These are phyloP conservation scores for Spondyliosoma cantharus DNA, from an alignment of 2,797 vertebrate species.

Conservation along the genomic window DNA sequence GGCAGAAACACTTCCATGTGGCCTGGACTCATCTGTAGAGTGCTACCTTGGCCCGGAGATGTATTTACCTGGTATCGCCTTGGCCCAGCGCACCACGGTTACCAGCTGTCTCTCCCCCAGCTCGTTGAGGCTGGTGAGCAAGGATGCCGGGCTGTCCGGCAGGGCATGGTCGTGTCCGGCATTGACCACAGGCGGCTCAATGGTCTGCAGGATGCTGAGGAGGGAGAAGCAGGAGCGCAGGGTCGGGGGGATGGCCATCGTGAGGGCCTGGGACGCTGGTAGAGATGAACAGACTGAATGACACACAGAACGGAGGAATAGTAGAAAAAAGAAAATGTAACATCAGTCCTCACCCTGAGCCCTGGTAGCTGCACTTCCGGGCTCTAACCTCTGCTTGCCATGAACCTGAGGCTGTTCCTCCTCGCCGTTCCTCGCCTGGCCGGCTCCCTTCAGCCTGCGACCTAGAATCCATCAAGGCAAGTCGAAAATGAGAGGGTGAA, in stretches of 20 bases:
- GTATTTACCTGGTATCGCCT: slow-evolving; percentile 91
- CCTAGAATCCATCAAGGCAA: slow-evolving; percentile 54
- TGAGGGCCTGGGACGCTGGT: slow-evolving; percentile 68
- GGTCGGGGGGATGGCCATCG: slow-evolving; percentile 61
- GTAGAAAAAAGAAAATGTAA: background rate
- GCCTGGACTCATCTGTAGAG: background rate
- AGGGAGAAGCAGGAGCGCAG: slow-evolving; percentile 86
- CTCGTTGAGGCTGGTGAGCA: slow-evolving; percentile 94
- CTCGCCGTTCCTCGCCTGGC: slow-evolving; percentile 64
- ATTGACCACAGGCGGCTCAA: slow-evolving; percentile 88
- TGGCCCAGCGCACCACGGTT: slow-evolving; percentile 95
- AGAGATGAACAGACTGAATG: background rate
- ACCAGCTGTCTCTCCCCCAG: slow-evolving; percentile 94
- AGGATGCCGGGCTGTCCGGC: slow-evolving; percentile 89
- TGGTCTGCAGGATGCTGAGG: slow-evolving; percentile 90
- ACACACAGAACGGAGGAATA: background rate
- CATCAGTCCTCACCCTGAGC: slow-evolving; percentile 58
- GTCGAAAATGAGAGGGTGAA: background rate
- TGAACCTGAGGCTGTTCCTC: slow-evolving; percentile 54
- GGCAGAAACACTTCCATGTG: background rate
- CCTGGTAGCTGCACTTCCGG: slow-evolving; percentile 29
- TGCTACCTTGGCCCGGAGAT: background rate
- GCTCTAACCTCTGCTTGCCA: slow-evolving; percentile 47
- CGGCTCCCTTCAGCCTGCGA: slow-evolving; percentile 76
- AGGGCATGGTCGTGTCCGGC: slow-evolving; percentile 90